Conservation (phyloP, 1,140 invertebrate species). For the Leptinotarsa texana region DNA sequence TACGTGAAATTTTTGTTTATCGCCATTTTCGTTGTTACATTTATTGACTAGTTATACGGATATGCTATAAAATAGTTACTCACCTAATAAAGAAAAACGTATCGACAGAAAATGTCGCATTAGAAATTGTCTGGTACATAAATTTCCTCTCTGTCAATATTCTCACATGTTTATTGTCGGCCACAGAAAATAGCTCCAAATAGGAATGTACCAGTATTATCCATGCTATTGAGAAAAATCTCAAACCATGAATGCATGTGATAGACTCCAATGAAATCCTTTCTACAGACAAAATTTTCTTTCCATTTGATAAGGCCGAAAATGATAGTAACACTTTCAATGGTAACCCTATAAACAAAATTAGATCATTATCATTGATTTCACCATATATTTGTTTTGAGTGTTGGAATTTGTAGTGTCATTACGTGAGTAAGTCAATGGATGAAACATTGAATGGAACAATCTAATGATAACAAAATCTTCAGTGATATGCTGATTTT, state of each 20-base stretch:
- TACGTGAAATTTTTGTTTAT: no score
- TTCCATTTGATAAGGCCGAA: slow-evolving; percentile 62
- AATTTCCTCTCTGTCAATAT: slow-evolving; percentile 77
- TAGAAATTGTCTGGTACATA: slow-evolving; percentile 82
- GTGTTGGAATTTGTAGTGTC: no score
- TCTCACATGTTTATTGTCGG: slow-evolving; percentile 76
- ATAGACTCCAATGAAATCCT: slow-evolving; percentile 66
- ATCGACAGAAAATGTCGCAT: slow-evolving; percentile 89
- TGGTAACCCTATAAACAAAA: slow-evolving; percentile 50
- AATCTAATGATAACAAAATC: no score
- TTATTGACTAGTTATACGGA: no score
- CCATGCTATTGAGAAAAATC: slow-evolving; percentile 85
- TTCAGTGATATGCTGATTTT: no score
- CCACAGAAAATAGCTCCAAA: slow-evolving; percentile 76
- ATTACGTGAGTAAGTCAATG: no score
- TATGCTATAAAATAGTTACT: not conserved
- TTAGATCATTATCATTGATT: not conserved
- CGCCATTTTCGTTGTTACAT: no score
- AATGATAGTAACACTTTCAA: slow-evolving; percentile 58
- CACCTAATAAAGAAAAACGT: slow-evolving; percentile 91
- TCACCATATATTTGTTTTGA: no score
- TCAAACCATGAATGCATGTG: slow-evolving; percentile 78
- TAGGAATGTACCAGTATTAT: slow-evolving; percentile 93
- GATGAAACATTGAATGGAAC: no score
- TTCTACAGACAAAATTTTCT: slow-evolving; percentile 64